These are phyloP conservation scores for Brachyrhaphis roseni DNA, from an alignment of 2,797 vertebrate genomes.

Conservation along the genomic window DNA sequence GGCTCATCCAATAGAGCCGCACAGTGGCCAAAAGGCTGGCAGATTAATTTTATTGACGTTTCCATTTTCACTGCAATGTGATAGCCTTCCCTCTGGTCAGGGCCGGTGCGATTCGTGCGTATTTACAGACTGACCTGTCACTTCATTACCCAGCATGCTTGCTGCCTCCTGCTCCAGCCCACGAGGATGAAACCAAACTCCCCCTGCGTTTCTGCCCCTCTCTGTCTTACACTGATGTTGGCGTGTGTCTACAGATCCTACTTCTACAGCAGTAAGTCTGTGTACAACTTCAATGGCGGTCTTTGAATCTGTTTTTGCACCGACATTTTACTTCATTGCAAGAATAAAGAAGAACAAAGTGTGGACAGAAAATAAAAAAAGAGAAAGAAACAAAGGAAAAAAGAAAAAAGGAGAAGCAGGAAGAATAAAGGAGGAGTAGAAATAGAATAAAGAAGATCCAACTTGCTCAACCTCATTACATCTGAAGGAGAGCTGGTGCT, in stretches of 20 bases:
- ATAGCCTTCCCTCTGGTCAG: constrained; percentile 90
- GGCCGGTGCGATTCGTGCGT: constrained; percentile 90
- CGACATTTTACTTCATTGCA: constrained; percentile 26
- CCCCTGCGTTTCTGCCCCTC: constrained; percentile 66
- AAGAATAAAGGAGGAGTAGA: constrained; percentile 56
- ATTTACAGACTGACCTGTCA: constrained; percentile 99
- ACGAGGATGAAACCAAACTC: constrained; percentile 80
- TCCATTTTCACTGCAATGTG: constrained; percentile 99
- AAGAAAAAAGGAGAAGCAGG: constrained; percentile 16
- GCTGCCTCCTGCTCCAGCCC: constrained; percentile 78
- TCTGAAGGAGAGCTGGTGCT: constrained; percentile 81
- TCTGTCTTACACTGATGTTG: constrained; percentile 46
- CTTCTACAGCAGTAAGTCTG: constrained; percentile 26
- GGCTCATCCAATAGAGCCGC: constrained; percentile 80
- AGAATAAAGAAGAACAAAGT: constrained; percentile 38
- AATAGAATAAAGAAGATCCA: constrained; percentile 76
- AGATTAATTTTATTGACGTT: constrained; percentile 99
- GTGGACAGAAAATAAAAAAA: constrained; percentile 49
- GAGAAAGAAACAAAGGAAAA: constrained; percentile 30
- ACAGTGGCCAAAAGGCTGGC: constrained; percentile 92
- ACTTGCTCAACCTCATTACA: constrained; percentile 87
- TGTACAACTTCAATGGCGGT: constrained; percentile 16
- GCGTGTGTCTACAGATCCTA: constrained; percentile 40
- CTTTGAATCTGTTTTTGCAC: constrained; percentile 10
- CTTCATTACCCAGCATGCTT: constrained; percentile 97